These are phyloP conservation scores for Gryllus longicercus DNA, from an alignment of 2,888 invertebrate species.

Conservation along the genomic window DNA sequence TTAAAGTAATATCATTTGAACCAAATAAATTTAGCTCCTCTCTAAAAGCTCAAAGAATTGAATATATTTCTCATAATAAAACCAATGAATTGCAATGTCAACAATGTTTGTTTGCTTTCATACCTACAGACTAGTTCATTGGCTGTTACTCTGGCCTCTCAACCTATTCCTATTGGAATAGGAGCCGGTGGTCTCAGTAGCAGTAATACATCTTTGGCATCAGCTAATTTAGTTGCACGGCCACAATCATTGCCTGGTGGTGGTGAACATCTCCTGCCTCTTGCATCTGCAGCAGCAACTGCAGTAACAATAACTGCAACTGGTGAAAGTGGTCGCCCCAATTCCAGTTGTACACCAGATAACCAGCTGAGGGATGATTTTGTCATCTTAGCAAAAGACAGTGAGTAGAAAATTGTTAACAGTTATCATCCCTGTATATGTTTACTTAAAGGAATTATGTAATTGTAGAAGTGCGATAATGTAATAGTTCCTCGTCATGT, in stretches of 20 bases:
- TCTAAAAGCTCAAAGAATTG: no score
- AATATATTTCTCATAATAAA: no score
- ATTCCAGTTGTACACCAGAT: conserved; percentile 41
- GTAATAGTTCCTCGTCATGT: no score
- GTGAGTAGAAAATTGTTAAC: conserved; percentile 46
- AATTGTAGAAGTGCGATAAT: no score
- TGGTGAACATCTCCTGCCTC: conserved; percentile 50
- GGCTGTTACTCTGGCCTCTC: conserved; percentile 21
- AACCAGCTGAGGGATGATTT: conserved; percentile 62
- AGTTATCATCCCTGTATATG: no score
- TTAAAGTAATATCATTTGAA: no score
- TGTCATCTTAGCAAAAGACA: conserved; percentile 63
- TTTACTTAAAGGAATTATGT: no score
- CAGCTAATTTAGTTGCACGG: conserved; percentile 50
- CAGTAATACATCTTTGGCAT: conserved; percentile 43
- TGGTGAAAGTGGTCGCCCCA: conserved; percentile 20
- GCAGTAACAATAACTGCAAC: conserved; percentile 26
- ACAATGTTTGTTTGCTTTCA: no score
- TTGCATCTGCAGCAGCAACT: conserved; percentile 31
- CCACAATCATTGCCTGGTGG: conserved; percentile 58
- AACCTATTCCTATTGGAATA: conserved; percentile 21
- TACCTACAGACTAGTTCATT: neutral
- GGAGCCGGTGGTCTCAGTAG: conserved; percentile 38
- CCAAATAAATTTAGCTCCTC: no score
- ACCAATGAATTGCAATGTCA: no score